Percentiles rank a stretch among this genome's conserved stretches.
phyloP scores from a whole-genome alignment of 92 coral and sea anemone species.

The Phenganax subtilis region DNA sequence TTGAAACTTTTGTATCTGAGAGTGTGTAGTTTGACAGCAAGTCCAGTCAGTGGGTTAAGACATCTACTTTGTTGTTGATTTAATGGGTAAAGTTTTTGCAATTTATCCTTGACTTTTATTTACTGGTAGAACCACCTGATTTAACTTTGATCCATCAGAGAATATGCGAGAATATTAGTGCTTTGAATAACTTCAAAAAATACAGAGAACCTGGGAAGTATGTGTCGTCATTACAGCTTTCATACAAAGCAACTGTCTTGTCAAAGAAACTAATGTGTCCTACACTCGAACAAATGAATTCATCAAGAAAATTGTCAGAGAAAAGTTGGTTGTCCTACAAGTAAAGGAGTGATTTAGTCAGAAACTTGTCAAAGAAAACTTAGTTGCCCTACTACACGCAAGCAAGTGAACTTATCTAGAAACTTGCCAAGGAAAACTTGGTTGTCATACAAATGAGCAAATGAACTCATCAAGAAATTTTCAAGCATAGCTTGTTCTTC shows the following conservation, averaged over 20 bases:
- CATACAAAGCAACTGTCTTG: too few species aligned
- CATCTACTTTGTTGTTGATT: not conserved
- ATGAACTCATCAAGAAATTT: too few species aligned
- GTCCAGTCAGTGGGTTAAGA: too few species aligned
- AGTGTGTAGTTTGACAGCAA: too few species aligned
- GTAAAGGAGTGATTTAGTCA: not conserved
- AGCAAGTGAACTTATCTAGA: too few species aligned
- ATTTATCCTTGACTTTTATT: slow-evolving; percentile 20
- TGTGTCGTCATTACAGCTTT: not conserved
- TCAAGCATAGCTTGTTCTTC: too few species aligned
- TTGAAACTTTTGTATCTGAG: too few species aligned
- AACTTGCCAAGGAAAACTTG: too few species aligned
- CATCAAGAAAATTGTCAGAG: not conserved
- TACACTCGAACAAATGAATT: not conserved
- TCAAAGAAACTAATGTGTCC: not conserved
- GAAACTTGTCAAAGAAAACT: too few species aligned
- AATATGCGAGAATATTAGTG: slow-evolving; percentile 85
- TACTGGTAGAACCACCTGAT: slow-evolving; percentile 85
- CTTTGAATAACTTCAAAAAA: slow-evolving; percentile 73
- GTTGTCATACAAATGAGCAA: too few species aligned
- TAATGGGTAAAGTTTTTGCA: not conserved
- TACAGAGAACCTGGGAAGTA: slow-evolving; percentile 88
- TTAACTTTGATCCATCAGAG: slow-evolving; percentile 80
- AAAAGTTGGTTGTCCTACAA: not conserved
- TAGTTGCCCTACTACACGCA: too few species aligned